phyloP scores from a whole-genome alignment of 2,888 invertebrate species.

The Entomobrya multifasciata region DNA sequence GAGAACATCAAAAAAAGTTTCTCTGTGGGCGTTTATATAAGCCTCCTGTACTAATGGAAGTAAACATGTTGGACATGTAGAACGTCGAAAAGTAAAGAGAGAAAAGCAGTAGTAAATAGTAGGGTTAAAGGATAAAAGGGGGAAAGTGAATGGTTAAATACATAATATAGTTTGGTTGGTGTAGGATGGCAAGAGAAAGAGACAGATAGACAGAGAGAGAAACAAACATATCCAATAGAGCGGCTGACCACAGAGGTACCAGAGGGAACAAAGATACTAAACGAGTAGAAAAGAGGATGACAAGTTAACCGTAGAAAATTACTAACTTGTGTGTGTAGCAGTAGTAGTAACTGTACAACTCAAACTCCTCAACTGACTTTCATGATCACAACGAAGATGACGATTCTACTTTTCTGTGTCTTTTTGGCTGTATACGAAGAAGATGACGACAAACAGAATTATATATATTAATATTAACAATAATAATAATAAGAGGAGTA shows the following conservation, averaged over 20 bases:
- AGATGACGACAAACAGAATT: too few relatives aligned
- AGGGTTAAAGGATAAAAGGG: constrained; percentile 17
- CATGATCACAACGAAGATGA: too few relatives aligned
- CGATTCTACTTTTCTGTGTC: too few relatives aligned
- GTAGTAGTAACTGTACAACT: too few relatives aligned
- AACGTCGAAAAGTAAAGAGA: constrained; percentile 29
- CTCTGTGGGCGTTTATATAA: not conserved
- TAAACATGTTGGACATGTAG: constrained; percentile 14
- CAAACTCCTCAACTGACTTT: not conserved
- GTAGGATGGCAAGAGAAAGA: too few relatives aligned
- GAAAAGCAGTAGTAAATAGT: not conserved
- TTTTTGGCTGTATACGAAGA: too few relatives aligned
- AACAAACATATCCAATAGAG: constrained; percentile 24
- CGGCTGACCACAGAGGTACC: constrained; percentile 54
- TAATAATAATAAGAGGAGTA: not conserved
- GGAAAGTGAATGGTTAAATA: constrained; percentile 42
- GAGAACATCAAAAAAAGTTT: constrained; percentile 1
- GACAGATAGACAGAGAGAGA: not conserved
- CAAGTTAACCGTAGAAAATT: constrained; percentile 41
- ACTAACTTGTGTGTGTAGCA: constrained; percentile 22
- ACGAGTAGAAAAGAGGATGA: constrained; percentile 19
- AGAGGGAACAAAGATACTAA: constrained; percentile 44
- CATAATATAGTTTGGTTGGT: constrained; percentile 7
- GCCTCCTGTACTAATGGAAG: not conserved
- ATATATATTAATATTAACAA: too few relatives aligned